Percentiles rank a stretch among this genome's conserved stretches.
Evolutionary conservation across 2,797 vertebrate genomes (phyloP).

Genomic region (Triplophysa bombifrons): DNA sequence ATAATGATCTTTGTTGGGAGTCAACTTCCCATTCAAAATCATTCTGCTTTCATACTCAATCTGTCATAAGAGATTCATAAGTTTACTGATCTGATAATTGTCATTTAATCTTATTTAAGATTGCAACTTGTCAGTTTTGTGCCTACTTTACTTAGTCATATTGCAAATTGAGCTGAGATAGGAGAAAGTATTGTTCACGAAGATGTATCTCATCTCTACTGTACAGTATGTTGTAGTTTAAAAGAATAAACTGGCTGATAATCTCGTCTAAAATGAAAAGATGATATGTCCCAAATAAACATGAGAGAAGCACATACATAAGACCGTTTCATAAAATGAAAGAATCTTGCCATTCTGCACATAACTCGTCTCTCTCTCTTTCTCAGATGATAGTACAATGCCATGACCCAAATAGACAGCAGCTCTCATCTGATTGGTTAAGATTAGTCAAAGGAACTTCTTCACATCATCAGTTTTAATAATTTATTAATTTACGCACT

Average conservation of each 20-base stretch:
- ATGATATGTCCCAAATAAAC: constrained; percentile 7
- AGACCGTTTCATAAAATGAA: background rate
- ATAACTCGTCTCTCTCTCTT: constrained; percentile 1
- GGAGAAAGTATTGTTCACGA: background rate
- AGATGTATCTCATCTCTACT: background rate
- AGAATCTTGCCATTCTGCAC: constrained; percentile 9
- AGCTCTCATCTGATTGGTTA: constrained; percentile 65
- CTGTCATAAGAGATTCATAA: constrained; percentile 24
- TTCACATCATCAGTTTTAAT: constrained; percentile 60
- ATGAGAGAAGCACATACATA: background rate
- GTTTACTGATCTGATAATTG: constrained; percentile 19
- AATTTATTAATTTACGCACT: constrained; percentile 58
- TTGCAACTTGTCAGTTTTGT: background rate
- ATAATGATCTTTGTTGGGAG: constrained; percentile 36
- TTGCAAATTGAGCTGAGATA: no score
- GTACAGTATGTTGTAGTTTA: background rate
- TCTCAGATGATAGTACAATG: constrained; percentile 47
- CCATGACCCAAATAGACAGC: constrained; percentile 58
- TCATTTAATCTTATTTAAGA: constrained; percentile 15
- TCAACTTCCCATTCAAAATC: constrained; percentile 31
- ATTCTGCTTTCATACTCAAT: background rate
- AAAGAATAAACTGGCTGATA: background rate
- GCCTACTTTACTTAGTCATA: background rate
- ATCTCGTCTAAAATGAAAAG: background rate
- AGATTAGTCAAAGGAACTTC: constrained; percentile 49